Evolutionary conservation across 2,113 vertebrate genomes (phyloP).

Genomic region (Xenopus laevis): DNA sequence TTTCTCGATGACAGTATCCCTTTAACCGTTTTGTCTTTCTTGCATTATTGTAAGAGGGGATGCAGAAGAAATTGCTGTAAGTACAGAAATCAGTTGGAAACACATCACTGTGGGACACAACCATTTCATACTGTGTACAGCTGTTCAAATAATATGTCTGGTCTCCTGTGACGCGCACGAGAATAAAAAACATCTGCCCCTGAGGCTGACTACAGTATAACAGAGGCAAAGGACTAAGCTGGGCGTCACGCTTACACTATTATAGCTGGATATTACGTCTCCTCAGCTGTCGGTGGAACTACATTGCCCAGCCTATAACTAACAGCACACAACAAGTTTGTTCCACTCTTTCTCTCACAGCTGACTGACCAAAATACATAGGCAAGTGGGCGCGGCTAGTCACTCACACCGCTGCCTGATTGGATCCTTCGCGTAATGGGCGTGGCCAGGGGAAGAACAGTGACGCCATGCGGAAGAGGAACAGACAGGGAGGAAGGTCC

Average conservation of each 20-base stretch:
- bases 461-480: conserved; percentile 1
- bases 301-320: no score
- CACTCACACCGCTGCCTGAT: background rate
- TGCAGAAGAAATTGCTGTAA: conserved; percentile 73
- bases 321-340: no score
- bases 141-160: conserved; percentile 74
- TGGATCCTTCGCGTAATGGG: background rate
- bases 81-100: conserved; percentile 67
- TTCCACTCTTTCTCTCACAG: no score
- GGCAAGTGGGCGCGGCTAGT: no score
- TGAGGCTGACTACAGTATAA: conserved; percentile 62
- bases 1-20: no score
- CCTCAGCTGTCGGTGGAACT: no score
- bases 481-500: background rate
- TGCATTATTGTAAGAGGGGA: conserved; percentile 71
- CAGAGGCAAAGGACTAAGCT: conserved; percentile 74
- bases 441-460: background rate
- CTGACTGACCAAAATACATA: no score
- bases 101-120: conserved; percentile 64
- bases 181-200: conserved; percentile 73
- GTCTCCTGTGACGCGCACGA: conserved; percentile 60
- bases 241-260: no score
- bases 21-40: background rate
- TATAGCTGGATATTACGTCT: no score
- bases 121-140: conserved; percentile 71